Evolutionary conservation across 2,113 vertebrate species (phyloP), one percentile per base, ranked within the genome.

Genomic region (Notothenia coriiceps): DNA sequence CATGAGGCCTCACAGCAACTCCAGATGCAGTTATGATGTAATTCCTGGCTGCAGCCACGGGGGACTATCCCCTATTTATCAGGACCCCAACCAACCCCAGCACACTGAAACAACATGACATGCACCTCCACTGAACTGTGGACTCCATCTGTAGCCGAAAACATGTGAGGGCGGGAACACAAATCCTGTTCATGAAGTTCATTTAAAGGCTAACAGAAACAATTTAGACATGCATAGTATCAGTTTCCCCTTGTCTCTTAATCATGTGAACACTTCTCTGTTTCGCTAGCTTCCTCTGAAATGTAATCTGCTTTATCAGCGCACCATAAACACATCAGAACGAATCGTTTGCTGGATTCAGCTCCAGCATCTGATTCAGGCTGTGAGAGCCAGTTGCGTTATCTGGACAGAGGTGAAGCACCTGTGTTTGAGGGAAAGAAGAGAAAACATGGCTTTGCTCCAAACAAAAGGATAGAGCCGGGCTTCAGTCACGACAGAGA

Each of bases 21-120:
- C 86, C 93, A 82, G 86, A 92, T 95, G 92, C 92, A 74, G 88
- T 88, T 85, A 93, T 91, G 89, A 93, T 86, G 83, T 52, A 72
- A 90, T 82, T 91, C 67, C 77, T 89, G 81, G 78, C 82, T 50
- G 18, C 22, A 74, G 86, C 67, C 51, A 79, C 29, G 87, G 93
- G 92, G 94, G 95, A 95, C 91, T 83, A 89, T 85, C 83, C 10
- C 78, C 92, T 92, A 88, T 82, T 46, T 46, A 56, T 83, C 70
- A 65, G 86, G 77, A 77, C 86, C 88, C 83, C 63, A 11, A 15
- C 54, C 43, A 52, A 61, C 43, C 65, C 57, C 15, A 22, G 55
- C 77, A 35, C 70, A 15, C 84, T 81, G 72, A 80, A 88, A 86
- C 79, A 85, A 85, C 80, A 83, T 10, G 43, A 72, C n/a, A 47